Conservation (phyloP, 2,888 invertebrate species). For the Eueremaeus valkanovi region DNA sequence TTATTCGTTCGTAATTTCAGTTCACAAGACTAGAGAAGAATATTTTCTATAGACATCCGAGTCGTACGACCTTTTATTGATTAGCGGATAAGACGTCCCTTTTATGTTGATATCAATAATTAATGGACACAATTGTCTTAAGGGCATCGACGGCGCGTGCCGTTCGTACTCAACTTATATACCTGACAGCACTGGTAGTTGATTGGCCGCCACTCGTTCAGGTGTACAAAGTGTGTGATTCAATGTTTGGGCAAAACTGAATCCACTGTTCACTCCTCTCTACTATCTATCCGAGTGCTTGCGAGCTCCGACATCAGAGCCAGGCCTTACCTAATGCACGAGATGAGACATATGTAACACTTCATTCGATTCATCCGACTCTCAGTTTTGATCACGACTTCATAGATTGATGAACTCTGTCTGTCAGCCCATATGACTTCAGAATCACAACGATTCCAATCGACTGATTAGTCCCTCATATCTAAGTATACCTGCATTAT, state of each 20-base stretch:
- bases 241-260: conserved; percentile 24
- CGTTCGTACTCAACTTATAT: not conserved
- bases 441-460: not conserved
- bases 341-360: conserved; percentile 33
- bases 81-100: not conserved
- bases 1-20: not conserved
- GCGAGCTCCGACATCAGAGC: not conserved
- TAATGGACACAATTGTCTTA: conserved; percentile 30
- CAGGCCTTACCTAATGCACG: conserved; percentile 5
- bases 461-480: not conserved
- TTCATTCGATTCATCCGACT: not conserved
- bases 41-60: not conserved
- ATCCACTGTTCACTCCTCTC: conserved; percentile 27
- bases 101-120: conserved; percentile 25
- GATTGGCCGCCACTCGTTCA: conserved; percentile 28
- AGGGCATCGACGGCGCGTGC: conserved; percentile 30
- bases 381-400: conserved; percentile 12
- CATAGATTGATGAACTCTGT: conserved; percentile 17
- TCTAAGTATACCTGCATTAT: conserved; percentile 25
- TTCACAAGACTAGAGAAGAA: conserved; percentile 4
- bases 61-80: conserved; percentile 29
- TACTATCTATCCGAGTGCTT: not conserved
- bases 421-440: conserved; percentile 17
- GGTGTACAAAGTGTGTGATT: conserved; percentile 24
- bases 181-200: not conserved